These are phyloP conservation scores for Myotis planiceps DNA, from an alignment of 2,797 vertebrate species.

Conservation along the genomic window DNA sequence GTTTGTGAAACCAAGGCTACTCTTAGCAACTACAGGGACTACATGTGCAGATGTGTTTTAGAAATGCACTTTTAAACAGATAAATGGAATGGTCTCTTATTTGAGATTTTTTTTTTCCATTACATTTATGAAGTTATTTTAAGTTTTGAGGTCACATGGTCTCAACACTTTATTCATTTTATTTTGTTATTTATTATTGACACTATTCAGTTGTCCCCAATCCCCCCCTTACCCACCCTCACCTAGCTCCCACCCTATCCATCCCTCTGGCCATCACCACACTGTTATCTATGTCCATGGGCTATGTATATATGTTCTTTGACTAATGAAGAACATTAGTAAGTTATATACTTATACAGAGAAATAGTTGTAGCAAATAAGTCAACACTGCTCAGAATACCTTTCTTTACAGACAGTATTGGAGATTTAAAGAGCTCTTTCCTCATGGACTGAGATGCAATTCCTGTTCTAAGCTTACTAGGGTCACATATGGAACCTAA, in stretches of 20 bases:
- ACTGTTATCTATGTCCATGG: background rate
- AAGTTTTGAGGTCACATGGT: background rate
- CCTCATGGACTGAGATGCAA: background rate
- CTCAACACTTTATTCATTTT: background rate
- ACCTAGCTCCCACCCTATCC: background rate
- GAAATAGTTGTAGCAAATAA: background rate
- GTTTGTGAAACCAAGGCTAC: background rate
- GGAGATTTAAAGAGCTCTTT: background rate
- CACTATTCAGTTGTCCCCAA: background rate
- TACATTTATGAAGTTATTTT: background rate
- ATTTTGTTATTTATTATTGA: background rate
- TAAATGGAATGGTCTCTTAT: background rate
- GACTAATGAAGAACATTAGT: background rate
- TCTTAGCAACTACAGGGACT: background rate
- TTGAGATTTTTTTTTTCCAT: background rate
- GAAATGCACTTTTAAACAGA: background rate
- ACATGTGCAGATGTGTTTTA: background rate
- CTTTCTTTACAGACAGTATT: background rate
- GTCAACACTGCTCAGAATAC: background rate
- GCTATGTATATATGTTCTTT: background rate
- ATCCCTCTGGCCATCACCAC: background rate
- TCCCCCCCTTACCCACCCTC: rapidly evolving
- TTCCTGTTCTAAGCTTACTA: background rate
- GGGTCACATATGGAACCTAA: background rate
- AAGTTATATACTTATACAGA: background rate